Percentiles rank a stretch among this genome's conserved stretches.
These are phyloP conservation scores for Bombus turneri DNA, from an alignment of 1,140 invertebrate species.

Conservation along the genomic window DNA sequence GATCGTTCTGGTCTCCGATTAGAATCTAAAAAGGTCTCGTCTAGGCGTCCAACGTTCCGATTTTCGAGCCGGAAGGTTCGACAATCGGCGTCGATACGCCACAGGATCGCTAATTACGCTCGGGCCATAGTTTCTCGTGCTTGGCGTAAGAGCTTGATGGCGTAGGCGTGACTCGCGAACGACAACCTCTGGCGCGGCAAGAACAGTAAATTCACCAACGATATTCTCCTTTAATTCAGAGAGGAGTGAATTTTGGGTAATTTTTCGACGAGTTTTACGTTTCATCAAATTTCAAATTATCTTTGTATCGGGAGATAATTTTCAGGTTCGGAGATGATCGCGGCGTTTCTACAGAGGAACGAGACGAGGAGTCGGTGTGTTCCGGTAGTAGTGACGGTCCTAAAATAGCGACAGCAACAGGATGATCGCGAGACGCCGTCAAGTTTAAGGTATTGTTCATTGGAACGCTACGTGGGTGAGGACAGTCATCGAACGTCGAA, in stretches of 20 bases:
- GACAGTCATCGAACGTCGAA: conserved; percentile 47
- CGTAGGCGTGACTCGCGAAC: conserved; percentile 24
- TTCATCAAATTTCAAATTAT: too few relatives aligned
- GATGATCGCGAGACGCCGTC: conserved; percentile 26
- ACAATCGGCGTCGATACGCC: conserved; percentile 9
- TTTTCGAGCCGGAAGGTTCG: conserved; percentile 4
- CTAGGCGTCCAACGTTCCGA: conserved; percentile 3
- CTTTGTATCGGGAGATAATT: not conserved
- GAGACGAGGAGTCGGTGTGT: not conserved
- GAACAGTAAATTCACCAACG: too few relatives aligned
- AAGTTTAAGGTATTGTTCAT: conserved; percentile 46
- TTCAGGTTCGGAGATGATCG: not conserved
- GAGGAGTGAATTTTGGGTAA: too few relatives aligned
- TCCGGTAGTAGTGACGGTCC: conserved; percentile 34
- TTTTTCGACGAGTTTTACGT: too few relatives aligned
- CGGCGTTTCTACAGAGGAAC: not conserved
- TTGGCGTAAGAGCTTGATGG: not conserved
- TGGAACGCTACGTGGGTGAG: conserved; percentile 44
- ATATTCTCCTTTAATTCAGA: too few relatives aligned
- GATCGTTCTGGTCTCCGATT: not conserved
- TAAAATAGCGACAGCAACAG: conserved; percentile 43
- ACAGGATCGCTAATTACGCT: conserved; percentile 19
- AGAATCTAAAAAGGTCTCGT: not conserved
- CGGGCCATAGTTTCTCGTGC: not conserved
- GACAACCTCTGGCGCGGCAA: not conserved